phyloP scores from a whole-genome alignment of 2,888 invertebrate species.

The Molorchus minor region DNA sequence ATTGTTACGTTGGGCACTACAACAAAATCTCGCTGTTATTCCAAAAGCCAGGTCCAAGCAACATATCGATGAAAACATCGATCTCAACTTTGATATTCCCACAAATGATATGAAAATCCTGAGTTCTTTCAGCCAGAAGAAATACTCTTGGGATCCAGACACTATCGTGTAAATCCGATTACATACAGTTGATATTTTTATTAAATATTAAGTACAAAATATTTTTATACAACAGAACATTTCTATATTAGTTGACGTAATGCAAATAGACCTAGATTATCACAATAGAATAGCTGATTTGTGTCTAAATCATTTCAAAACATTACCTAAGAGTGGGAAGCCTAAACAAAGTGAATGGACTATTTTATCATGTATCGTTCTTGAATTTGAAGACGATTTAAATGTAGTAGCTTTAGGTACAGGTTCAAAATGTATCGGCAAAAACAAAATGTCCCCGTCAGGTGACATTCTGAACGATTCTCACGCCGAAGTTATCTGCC shows the following conservation, averaged over 20 bases:
- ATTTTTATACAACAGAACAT: neutral
- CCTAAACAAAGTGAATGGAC: slow-evolving; percentile 84
- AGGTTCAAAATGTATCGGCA: slow-evolving; percentile 91
- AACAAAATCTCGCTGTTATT: slow-evolving; percentile 75
- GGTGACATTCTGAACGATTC: slow-evolving; percentile 87
- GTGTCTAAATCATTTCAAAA: slow-evolving; percentile 69
- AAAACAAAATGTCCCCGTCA: slow-evolving; percentile 68
- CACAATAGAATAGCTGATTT: slow-evolving; percentile 64
- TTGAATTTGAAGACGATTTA: slow-evolving; percentile 63
- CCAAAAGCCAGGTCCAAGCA: slow-evolving; percentile 70
- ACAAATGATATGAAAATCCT: slow-evolving; percentile 66
- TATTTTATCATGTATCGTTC: slow-evolving; percentile 77
- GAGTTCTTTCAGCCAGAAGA: slow-evolving; percentile 49
- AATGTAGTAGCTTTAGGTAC: slow-evolving; percentile 83
- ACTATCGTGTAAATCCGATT: slow-evolving; percentile 59
- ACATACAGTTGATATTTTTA: slow-evolving; percentile 23
- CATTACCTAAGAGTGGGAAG: slow-evolving; percentile 82
- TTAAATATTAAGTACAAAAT: slow-evolving; percentile 2
- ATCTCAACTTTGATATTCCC: slow-evolving; percentile 68
- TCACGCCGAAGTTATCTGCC: slow-evolving; percentile 89
- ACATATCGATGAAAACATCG: slow-evolving; percentile 69
- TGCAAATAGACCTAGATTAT: slow-evolving; percentile 40
- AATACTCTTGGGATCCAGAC: slow-evolving; percentile 70
- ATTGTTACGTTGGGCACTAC: slow-evolving; percentile 78
- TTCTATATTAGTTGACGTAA: slow-evolving; percentile 12